Conservation (phyloP, 2,113 vertebrate genomes). For the Todiramphus chloris region DNA sequence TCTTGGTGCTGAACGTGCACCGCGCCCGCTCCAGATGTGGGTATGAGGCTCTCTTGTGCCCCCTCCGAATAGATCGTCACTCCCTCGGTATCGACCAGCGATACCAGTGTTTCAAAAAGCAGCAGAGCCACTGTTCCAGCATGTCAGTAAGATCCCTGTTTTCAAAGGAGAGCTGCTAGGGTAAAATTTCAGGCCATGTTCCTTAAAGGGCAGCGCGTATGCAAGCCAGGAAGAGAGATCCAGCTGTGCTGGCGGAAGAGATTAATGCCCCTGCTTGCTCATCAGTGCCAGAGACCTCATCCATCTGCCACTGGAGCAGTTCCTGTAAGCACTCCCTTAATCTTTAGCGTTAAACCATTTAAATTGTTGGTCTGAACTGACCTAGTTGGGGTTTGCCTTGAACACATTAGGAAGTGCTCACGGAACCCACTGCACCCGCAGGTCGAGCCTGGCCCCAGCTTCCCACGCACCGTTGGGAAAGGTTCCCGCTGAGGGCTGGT, state of each 20-base stretch:
- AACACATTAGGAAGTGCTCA: neutral
- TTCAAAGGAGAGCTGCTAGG: neutral
- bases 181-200: neutral
- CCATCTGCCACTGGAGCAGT: neutral
- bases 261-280: slow-evolving; percentile 2
- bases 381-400: slow-evolving; percentile 1
- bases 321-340: slow-evolving; percentile 49
- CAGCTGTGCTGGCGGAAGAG: slow-evolving; percentile 24
- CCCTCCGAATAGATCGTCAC: neutral
- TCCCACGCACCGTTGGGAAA: neutral
- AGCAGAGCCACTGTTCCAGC: neutral
- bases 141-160: neutral
- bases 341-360: slow-evolving; percentile 50
- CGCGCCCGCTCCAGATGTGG: neutral
- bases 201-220: neutral
- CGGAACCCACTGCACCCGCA: neutral
- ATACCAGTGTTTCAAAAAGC: neutral
- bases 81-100: neutral
- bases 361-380: slow-evolving; percentile 44
- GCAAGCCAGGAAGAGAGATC: neutral
- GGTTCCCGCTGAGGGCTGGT: neutral
- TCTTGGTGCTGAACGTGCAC: neutral
- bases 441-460: neutral
- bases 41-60: neutral
- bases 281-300: neutral